These are phyloP conservation scores for Baccha elongata DNA, from an alignment of 2,888 invertebrate species.

Conservation along the genomic window DNA sequence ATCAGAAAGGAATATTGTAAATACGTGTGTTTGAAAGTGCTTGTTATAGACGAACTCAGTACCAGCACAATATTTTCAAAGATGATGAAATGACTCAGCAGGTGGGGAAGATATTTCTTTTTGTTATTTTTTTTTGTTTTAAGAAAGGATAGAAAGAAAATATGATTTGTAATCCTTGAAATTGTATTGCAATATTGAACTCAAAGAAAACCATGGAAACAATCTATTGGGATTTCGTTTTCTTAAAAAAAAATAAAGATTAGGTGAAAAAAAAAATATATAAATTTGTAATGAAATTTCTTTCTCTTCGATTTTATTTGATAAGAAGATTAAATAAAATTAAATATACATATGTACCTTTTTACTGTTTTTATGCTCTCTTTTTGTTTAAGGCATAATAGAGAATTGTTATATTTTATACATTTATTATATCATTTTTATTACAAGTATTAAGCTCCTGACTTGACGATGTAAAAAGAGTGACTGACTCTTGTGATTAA, in stretches of 20 bases:
- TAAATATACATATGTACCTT: too few species aligned
- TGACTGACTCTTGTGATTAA: too few species aligned
- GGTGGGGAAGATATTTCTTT: constrained; percentile 26
- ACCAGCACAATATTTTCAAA: constrained; percentile 47
- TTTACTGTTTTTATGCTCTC: too few species aligned
- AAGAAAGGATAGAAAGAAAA: constrained; percentile 35
- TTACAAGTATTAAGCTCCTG: too few species aligned
- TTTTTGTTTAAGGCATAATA: too few species aligned
- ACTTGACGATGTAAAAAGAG: too few species aligned
- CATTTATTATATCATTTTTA: too few species aligned
- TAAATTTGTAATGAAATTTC: too few species aligned
- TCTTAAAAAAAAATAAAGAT: constrained; percentile 36
- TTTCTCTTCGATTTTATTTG: too few species aligned
- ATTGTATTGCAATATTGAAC: constrained; percentile 48
- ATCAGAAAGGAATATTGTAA: constrained; percentile 25
- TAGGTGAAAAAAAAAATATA: neutral
- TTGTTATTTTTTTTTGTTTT: constrained; percentile 15
- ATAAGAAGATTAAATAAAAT: too few species aligned
- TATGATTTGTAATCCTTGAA: constrained; percentile 51
- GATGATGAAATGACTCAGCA: constrained; percentile 43
- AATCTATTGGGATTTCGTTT: constrained; percentile 60
- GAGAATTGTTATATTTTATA: too few species aligned
- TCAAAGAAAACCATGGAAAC: constrained; percentile 2
- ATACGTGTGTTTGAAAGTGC: constrained; percentile 31
- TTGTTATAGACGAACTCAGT: constrained; percentile 38